phyloP scores from a whole-genome alignment of 2,113 vertebrate genomes.

The Pionites leucogaster region DNA sequence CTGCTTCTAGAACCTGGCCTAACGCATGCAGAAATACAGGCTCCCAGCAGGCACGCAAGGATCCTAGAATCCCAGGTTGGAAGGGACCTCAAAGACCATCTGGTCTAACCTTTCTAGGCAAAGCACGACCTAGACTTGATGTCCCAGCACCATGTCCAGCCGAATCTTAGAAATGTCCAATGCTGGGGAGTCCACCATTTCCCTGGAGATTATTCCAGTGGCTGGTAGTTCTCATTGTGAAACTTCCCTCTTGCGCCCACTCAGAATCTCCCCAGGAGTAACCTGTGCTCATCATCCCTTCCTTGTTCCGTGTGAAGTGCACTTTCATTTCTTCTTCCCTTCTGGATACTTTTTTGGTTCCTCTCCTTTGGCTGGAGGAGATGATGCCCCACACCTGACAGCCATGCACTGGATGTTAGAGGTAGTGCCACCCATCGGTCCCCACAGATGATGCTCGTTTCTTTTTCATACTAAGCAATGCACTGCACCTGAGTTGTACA shows the following conservation, averaged over 20 bases:
- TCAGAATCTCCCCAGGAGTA: neutral
- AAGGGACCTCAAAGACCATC: neutral
- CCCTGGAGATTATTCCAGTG: neutral
- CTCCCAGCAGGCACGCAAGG: neutral
- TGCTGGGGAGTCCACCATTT: neutral
- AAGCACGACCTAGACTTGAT: neutral
- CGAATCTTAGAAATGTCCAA: neutral
- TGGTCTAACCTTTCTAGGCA: neutral
- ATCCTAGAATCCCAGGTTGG: neutral
- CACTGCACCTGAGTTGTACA: neutral
- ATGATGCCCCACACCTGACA: neutral
- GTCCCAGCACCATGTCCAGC: neutral
- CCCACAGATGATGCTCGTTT: neutral
- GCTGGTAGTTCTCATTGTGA: neutral
- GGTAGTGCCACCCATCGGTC: neutral
- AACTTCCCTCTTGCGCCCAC: neutral
- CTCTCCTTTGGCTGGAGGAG: neutral
- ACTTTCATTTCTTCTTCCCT: neutral
- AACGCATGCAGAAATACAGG: neutral
- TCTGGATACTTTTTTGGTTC: neutral
- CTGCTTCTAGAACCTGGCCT: neutral
- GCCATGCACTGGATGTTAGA: rapidly evolving
- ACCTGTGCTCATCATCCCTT: neutral
- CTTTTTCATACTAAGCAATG: neutral
- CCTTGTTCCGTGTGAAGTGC: neutral